phyloP scores from a whole-genome alignment of 2,113 vertebrate genomes.

The Melanocharis versteri region DNA sequence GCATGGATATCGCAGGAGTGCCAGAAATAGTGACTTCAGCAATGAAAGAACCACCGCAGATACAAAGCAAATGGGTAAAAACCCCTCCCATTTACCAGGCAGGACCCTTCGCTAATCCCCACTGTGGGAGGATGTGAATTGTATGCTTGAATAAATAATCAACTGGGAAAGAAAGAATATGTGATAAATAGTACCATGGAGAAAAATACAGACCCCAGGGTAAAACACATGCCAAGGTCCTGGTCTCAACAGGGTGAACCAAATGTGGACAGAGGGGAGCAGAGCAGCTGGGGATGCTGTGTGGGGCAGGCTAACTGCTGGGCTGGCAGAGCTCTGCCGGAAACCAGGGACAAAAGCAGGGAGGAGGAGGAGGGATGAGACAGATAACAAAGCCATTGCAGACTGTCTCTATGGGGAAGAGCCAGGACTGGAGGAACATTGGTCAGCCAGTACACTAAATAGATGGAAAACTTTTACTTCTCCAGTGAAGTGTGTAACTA shows the following conservation, averaged over 20 bases:
- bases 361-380: neutral
- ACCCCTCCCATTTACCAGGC: neutral
- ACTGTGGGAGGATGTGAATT: conserved; percentile 44
- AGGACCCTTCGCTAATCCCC: conserved; percentile 7
- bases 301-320: neutral
- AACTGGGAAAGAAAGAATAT: neutral
- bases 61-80: conserved; percentile 31
- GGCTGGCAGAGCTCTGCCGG: neutral
- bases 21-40: conserved; percentile 31
- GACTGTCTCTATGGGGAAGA: neutral
- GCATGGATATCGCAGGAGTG: conserved; percentile 12
- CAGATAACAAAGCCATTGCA: neutral
- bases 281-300: neutral
- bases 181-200: neutral
- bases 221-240: neutral
- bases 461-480: neutral
- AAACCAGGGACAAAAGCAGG: neutral
- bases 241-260: neutral
- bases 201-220: neutral
- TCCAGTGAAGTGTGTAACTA: neutral
- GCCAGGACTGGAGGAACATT: neutral
- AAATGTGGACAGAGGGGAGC: neutral
- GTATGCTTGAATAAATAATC: conserved; percentile 34
- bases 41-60: conserved; percentile 39
- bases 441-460: neutral